Base-by-base conservation (phyloP, 2,797 vertebrate species). In the Danionella dracula region DNA sequence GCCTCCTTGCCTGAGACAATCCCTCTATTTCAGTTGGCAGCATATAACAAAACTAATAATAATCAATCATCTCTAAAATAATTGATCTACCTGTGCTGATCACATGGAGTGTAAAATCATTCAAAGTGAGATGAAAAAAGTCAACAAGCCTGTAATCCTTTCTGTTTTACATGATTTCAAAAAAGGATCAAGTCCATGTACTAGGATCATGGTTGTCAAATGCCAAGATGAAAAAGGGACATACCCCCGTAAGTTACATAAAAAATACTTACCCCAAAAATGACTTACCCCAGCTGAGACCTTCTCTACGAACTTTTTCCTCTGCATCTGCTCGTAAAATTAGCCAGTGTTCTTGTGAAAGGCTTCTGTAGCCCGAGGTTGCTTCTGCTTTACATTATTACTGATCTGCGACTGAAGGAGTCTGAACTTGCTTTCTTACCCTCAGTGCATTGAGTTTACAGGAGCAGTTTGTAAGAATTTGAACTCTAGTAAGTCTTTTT, bases 91-190 rank as follows among this genome's bases (percentile, higher is more conserved):
- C 49, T 48, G 57, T 19, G 70, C 81, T 82, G 61, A 74, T 75
- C 66, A 66, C 72, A 56, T 38, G 55, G 54, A 65, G 34, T 60
- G 23, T 64, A 59, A 68, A 78, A 70, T 74, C 72, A 80, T 66
- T 73, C 53, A 70, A 80, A 75, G 60, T 51, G 66, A 76, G 80
- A 82, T 84, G 75, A 82, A 85, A 81, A 81, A 66, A 76, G 76
- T 65, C 53, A 48, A 70, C 71, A 72, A 35, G 42, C 64, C 69
- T 76, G 76, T 72, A 78, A 63, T 35, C 68, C 82, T 86, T 84
- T 83, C 71, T 66, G n/a, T n/a, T 70, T 34, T 50, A 55, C 54
- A 69, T 38, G 63, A n/a, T n/a, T n/a, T n/a, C n/a, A 82, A 27
- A 76, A 82, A 79, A 70, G 76, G 68, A 76, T 68, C 44, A 81